Percentiles rank a stretch among this genome's conserved stretches.
Evolutionary conservation across 2,888 invertebrate genomes (phyloP).

Genomic region (Chymomyza procnemis): DNA sequence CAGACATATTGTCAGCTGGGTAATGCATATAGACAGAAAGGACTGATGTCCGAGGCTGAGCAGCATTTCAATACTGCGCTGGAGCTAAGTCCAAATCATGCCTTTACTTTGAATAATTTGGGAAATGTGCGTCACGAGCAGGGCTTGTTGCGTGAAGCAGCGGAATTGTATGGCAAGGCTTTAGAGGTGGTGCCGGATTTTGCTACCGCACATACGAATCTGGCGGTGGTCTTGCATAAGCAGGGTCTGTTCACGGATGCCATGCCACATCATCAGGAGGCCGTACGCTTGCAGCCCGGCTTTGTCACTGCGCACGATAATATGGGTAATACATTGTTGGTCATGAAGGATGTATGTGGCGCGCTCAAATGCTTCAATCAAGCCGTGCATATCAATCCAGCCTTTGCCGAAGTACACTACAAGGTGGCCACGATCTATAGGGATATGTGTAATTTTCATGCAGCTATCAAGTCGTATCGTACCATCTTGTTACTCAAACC

Average conservation of each 20-base stretch:
- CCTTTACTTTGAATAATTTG: constrained; percentile 98
- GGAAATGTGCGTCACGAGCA: constrained; percentile 99
- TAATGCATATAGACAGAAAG: constrained; percentile 99
- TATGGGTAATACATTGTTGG: constrained; percentile 99
- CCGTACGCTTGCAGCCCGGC: constrained; percentile 97
- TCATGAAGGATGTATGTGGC: constrained; percentile 96
- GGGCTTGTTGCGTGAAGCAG: constrained; percentile 97
- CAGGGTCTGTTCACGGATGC: constrained; percentile 98
- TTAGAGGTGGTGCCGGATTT: constrained; percentile 97
- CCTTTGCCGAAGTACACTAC: constrained; percentile 98
- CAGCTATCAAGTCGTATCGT: constrained; percentile 96
- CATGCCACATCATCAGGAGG: constrained; percentile 97
- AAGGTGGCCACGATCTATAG: constrained; percentile 99
- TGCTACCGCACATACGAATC: constrained; percentile 98
- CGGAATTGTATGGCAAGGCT: constrained; percentile 92
- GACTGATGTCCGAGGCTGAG: constrained; percentile 92
- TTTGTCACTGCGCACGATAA: constrained; percentile 99
- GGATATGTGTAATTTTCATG: constrained; percentile 97
- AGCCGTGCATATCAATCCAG: constrained; percentile 98
- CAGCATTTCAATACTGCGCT: constrained; percentile 98
- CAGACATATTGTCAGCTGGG: constrained; percentile 99
- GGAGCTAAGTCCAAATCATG: constrained; percentile 95
- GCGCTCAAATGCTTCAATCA: constrained; percentile 97
- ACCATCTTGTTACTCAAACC: constrained; percentile 96
- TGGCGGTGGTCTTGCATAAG: constrained; percentile 98